Conservation (phyloP, 2,888 invertebrate genomes). For the Allygus modestus region DNA sequence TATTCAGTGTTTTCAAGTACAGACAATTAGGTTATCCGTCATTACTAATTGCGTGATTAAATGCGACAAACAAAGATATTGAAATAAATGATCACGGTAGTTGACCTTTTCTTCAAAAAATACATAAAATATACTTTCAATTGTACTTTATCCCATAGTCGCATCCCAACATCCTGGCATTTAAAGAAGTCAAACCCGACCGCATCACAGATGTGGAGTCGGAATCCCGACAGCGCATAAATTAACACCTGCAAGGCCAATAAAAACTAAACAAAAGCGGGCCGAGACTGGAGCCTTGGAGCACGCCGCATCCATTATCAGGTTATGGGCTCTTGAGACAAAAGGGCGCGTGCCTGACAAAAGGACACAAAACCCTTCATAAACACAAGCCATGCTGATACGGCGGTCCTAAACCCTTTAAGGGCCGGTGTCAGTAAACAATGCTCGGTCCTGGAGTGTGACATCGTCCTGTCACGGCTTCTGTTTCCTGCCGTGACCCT, state of each 20-base stretch:
- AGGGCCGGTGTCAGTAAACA: slow-evolving; percentile 25
- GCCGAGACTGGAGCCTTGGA: slow-evolving; percentile 10
- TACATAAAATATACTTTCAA: too few relatives aligned
- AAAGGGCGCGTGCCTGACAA: slow-evolving; percentile 54
- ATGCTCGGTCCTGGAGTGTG: slow-evolving; percentile 10
- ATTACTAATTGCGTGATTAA: too few relatives aligned
- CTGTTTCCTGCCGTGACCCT: slow-evolving; percentile 2
- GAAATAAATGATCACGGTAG: too few relatives aligned
- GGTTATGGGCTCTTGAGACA: slow-evolving; percentile 55
- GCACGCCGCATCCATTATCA: slow-evolving; percentile 50
- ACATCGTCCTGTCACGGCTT: slow-evolving; percentile 15
- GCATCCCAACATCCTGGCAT: too few relatives aligned
- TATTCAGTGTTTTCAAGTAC: too few relatives aligned
- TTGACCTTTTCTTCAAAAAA: too few relatives aligned
- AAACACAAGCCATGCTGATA: slow-evolving; percentile 52
- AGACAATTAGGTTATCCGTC: too few relatives aligned
- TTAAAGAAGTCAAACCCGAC: not conserved
- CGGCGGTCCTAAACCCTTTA: slow-evolving; percentile 52
- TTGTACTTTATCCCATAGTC: too few relatives aligned
- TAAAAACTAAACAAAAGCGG: slow-evolving; percentile 50
- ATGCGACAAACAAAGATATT: too few relatives aligned
- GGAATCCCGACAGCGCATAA: slow-evolving; percentile 15
- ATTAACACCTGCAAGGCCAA: slow-evolving; percentile 51
- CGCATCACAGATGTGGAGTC: not conserved
- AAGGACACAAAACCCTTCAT: slow-evolving; percentile 55